phyloP scores from a whole-genome alignment of 2,797 vertebrate genomes.

The Anolis apletophallus region DNA sequence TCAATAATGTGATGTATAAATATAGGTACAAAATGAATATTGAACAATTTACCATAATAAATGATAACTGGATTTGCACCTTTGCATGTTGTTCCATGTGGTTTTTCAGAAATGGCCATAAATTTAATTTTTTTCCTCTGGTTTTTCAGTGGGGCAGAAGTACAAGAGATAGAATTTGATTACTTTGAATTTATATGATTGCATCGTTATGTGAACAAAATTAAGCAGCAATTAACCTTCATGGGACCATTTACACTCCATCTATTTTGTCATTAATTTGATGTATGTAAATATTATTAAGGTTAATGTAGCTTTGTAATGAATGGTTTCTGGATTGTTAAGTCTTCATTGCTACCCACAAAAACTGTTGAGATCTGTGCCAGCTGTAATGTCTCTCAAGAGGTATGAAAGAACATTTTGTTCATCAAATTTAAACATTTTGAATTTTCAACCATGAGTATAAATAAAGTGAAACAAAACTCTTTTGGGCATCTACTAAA shows the following conservation, averaged over 20 bases:
- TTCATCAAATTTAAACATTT: slow-evolving; percentile 1
- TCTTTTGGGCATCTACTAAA: not conserved
- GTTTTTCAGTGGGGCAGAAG: not conserved
- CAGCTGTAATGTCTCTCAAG: not conserved
- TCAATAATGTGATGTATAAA: not conserved
- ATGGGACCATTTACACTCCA: slow-evolving; percentile 5
- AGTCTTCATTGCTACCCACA: not conserved
- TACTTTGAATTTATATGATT: slow-evolving; percentile 4
- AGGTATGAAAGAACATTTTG: not conserved
- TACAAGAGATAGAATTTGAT: not conserved
- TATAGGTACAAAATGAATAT: not conserved
- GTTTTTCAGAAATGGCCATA: not conserved
- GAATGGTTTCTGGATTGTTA: slow-evolving; percentile 28
- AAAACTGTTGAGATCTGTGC: not conserved
- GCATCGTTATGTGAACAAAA: slow-evolving; percentile 18
- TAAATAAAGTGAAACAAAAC: not conserved
- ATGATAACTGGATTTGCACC: not conserved
- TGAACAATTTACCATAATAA: not conserved
- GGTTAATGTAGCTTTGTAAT: slow-evolving; percentile 23
- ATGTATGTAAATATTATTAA: slow-evolving; percentile 18
- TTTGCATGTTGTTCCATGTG: not conserved
- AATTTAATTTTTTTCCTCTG: not conserved
- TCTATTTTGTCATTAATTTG: slow-evolving; percentile 15
- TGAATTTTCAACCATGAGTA: not conserved
- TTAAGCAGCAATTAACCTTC: slow-evolving; percentile 20